phyloP scores from a whole-genome alignment of 2,888 invertebrate genomes.

The Rugalucina vietnamica region DNA sequence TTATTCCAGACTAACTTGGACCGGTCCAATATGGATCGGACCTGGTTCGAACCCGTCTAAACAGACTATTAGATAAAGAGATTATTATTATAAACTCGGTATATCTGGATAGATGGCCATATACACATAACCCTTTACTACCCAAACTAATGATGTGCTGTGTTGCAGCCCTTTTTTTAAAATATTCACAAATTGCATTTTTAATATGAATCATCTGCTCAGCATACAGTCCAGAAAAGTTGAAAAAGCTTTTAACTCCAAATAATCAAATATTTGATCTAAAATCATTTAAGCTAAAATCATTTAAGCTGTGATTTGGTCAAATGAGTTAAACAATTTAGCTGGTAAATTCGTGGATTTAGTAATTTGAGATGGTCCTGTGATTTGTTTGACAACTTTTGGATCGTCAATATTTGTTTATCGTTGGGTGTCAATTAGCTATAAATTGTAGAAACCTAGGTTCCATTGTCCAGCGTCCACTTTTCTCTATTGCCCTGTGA shows the following conservation, averaged over 20 bases:
- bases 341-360: neutral
- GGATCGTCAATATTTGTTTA: neutral
- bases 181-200: neutral
- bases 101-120: too few relatives aligned
- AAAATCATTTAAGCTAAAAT: neutral
- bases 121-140: too few relatives aligned
- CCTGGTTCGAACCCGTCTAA: too few relatives aligned
- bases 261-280: neutral
- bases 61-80: too few relatives aligned
- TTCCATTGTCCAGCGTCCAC: too few relatives aligned
- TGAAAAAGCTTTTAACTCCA: neutral
- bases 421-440: neutral
- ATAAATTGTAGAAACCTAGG: too few relatives aligned
- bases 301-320: neutral
- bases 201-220: neutral
- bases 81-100: too few relatives aligned
- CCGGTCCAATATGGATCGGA: too few relatives aligned
- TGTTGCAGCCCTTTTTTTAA: too few relatives aligned
- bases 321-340: slow-evolving; percentile 4
- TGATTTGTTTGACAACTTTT: neutral
- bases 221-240: neutral
- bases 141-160: too few relatives aligned
- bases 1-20: too few relatives aligned
- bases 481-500: too few relatives aligned
- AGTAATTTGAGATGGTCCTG: neutral